Conservation (phyloP, 2,113 vertebrate species). For the Sebastes fasciatus region DNA sequence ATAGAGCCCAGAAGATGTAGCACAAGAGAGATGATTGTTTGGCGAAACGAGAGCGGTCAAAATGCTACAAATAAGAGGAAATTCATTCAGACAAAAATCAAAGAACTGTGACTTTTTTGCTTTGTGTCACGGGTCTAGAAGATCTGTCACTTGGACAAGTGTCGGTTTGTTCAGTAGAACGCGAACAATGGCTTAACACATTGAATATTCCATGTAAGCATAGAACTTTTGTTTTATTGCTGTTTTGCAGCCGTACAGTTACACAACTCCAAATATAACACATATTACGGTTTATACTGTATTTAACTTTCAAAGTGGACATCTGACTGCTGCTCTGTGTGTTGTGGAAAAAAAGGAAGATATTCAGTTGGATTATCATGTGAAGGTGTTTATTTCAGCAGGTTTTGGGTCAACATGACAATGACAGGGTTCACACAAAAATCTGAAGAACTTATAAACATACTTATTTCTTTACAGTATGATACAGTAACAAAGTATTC, state of each 20-base stretch:
- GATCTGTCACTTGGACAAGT: neutral
- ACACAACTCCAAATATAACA: conserved; percentile 21
- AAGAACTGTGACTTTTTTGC: neutral
- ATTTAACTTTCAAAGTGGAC: neutral
- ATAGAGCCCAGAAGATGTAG: neutral
- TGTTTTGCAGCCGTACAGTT: neutral
- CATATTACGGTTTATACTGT: neutral
- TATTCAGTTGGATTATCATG: neutral
- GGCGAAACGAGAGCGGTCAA: neutral
- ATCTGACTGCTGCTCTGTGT: neutral
- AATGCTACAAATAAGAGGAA: neutral
- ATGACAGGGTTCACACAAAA: conserved; percentile 15
- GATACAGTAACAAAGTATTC: conserved; percentile 36
- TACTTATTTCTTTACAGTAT: conserved; percentile 35
- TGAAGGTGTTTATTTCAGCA: conserved; percentile 52
- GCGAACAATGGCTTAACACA: neutral
- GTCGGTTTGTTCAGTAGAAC: conserved; percentile 5
- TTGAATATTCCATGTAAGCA: neutral
- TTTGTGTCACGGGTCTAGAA: neutral
- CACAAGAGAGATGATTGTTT: conserved; percentile 33
- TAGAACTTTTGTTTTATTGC: neutral
- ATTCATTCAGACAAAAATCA: neutral
- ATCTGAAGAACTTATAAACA: conserved; percentile 18
- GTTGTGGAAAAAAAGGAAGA: neutral
- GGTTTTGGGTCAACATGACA: conserved; percentile 25